phyloP scores from a whole-genome alignment of 2,113 vertebrate species.

The Limanda limanda region DNA sequence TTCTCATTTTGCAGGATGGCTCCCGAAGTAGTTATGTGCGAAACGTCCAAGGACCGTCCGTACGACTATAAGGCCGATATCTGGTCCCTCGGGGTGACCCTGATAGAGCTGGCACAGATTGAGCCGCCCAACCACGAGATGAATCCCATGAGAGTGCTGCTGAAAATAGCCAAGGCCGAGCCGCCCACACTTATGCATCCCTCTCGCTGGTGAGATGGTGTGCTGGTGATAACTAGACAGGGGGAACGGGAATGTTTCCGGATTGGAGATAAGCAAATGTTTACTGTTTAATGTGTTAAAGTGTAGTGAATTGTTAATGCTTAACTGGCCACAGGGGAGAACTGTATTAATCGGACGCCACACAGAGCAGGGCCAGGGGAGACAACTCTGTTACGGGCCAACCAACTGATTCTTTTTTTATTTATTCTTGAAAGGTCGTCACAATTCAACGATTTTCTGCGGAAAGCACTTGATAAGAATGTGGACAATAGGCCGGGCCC shows the following conservation, averaged over 20 bases:
- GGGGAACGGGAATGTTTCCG: conserved; percentile 43
- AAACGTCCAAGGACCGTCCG: conserved; percentile 97
- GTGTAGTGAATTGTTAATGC: conserved; percentile 16
- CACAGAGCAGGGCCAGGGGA: neutral
- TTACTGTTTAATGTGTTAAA: conserved; percentile 37
- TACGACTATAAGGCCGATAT: conserved; percentile 99
- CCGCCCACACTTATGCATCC: conserved; percentile 93
- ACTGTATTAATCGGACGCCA: neutral
- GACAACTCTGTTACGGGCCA: neutral
- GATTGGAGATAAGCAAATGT: conserved; percentile 33
- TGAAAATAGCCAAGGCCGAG: conserved; percentile 98
- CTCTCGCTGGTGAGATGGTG: conserved; percentile 96
- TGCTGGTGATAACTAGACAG: conserved; percentile 53
- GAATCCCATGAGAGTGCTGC: conserved; percentile 97
- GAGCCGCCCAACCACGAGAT: conserved; percentile 98
- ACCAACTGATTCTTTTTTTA: conserved; percentile 10
- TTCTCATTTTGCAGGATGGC: conserved; percentile 90
- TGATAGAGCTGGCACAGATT: conserved; percentile 98
- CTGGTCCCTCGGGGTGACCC: conserved; percentile 97
- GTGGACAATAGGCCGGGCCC: conserved; percentile 92
- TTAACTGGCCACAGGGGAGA: neutral
- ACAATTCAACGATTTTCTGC: conserved; percentile 95
- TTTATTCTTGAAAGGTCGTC: conserved; percentile 86
- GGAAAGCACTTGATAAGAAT: conserved; percentile 96
- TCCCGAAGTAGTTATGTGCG: conserved; percentile 99